Conservation (phyloP, 1,140 invertebrate genomes). For the Atta cephalotes region DNA sequence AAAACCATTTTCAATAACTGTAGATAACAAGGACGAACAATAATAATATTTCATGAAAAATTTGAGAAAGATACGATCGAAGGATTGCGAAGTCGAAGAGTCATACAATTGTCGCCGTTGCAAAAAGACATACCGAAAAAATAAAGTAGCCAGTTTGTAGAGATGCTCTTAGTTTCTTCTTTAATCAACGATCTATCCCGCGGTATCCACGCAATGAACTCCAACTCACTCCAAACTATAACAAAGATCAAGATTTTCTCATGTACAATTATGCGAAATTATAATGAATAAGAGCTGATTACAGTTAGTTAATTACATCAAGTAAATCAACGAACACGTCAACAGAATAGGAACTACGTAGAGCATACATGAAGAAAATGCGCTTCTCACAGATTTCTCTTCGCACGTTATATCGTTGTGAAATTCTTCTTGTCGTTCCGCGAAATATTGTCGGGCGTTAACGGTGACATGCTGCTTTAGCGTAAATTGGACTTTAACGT, state of each 20-base stretch:
- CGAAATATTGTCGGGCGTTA: conserved; percentile 22
- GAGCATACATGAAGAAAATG: background rate
- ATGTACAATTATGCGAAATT: background rate
- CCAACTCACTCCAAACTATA: no score
- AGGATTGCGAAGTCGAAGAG: no score
- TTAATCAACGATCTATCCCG: no score
- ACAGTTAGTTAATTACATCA: conserved; percentile 21
- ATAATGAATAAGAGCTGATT: conserved; percentile 21
- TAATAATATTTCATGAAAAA: no score
- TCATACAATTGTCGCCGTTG: no score
- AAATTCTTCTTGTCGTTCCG: conserved; percentile 44
- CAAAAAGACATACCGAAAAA: no score
- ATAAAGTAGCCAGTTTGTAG: no score
- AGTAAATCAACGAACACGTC: background rate
- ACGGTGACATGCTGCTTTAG: conserved; percentile 43
- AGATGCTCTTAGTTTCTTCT: no score
- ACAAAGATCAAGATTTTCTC: background rate
- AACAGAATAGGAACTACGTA: background rate
- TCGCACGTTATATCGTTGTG: conserved; percentile 19
- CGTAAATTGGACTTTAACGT: conserved; percentile 48
- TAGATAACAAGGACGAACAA: no score
- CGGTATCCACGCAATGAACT: no score
- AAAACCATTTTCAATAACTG: no score
- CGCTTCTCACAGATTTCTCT: conserved; percentile 25
- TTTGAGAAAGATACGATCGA: no score